These are phyloP conservation scores for Caenorhabditis doughertyi DNA, from an alignment of 2,888 invertebrate genomes.

Conservation along the genomic window DNA sequence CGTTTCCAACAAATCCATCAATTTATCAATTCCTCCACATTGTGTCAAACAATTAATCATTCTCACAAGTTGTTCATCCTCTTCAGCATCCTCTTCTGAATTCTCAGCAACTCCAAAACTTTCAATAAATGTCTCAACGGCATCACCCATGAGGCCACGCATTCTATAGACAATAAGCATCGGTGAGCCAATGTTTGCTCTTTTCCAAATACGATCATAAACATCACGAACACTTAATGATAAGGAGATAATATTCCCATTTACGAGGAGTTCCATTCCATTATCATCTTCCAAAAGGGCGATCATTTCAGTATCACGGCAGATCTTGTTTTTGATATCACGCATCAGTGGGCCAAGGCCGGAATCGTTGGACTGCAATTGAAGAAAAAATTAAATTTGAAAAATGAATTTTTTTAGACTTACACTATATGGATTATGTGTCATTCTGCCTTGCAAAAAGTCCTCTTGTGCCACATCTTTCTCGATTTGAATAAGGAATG, in stretches of 20 bases:
- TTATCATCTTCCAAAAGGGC: slow-evolving; percentile 97
- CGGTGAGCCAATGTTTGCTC: slow-evolving; percentile 89
- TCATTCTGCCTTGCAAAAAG: slow-evolving; percentile 91
- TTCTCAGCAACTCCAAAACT: slow-evolving; percentile 37
- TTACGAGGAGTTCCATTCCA: slow-evolving; percentile 97
- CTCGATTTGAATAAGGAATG: slow-evolving; percentile 95
- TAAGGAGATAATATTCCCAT: slow-evolving; percentile 97
- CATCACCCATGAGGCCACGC: slow-evolving; percentile 97
- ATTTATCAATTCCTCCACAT: slow-evolving; percentile 88
- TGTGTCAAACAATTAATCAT: slow-evolving; percentile 92
- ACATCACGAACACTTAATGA: slow-evolving; percentile 93
- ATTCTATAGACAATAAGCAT: slow-evolving; percentile 98
- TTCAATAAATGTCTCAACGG: slow-evolving; percentile 93
- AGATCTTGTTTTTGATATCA: slow-evolving; percentile 94
- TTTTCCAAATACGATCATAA: slow-evolving; percentile 89
- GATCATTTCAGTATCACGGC: slow-evolving; percentile 94
- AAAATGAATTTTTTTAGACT: slow-evolving; percentile 82
- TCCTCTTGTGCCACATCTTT: slow-evolving; percentile 99
- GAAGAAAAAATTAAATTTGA: background rate
- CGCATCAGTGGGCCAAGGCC: slow-evolving; percentile 98
- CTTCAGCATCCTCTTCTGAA: slow-evolving; percentile 88
- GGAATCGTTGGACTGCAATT: slow-evolving; percentile 88
- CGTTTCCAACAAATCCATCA: slow-evolving; percentile 80
- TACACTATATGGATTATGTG: slow-evolving; percentile 95
- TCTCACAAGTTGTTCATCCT: slow-evolving; percentile 95